Evolutionary conservation across 2,797 vertebrate species (phyloP).

Genomic region (Tangara arthus): DNA sequence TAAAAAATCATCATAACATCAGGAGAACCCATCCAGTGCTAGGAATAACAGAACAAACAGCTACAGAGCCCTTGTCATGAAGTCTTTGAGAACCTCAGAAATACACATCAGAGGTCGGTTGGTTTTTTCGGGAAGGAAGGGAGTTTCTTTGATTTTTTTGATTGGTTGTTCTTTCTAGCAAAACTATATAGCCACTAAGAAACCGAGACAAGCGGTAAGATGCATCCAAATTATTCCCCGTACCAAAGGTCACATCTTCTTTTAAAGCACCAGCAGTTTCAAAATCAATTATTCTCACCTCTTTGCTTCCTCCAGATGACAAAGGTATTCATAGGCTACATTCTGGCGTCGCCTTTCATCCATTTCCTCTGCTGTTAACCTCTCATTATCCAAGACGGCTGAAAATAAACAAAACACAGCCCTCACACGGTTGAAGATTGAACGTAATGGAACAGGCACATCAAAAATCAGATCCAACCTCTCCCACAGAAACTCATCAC

Average conservation of each 20-base stretch:
- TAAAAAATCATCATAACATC: not conserved
- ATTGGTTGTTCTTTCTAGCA: not conserved
- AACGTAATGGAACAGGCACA: not conserved
- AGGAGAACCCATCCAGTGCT: not conserved
- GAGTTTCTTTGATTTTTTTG: not conserved
- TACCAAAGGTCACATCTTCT: not conserved
- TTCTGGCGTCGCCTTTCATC: constrained; percentile 93
- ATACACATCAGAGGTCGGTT: accelerated
- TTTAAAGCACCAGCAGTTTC: not conserved
- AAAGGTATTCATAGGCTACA: constrained; percentile 97
- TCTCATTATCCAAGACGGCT: constrained; percentile 97
- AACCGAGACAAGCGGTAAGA: not conserved
- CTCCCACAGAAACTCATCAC: not conserved
- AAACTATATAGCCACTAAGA: not conserved
- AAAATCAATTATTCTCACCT: constrained; percentile 75
- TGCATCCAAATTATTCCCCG: not conserved
- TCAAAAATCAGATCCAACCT: not conserved
- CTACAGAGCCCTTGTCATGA: not conserved
- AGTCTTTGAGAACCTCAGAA: not conserved
- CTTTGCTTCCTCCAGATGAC: constrained; percentile 97
- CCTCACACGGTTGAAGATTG: not conserved
- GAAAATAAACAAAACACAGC: constrained; percentile 10
- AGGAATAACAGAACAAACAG: not conserved
- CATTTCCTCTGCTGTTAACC: constrained; percentile 99
- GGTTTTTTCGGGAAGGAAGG: accelerated